Conservation (phyloP, 2,113 vertebrate genomes). For the Onychorhynchus coronatus region DNA sequence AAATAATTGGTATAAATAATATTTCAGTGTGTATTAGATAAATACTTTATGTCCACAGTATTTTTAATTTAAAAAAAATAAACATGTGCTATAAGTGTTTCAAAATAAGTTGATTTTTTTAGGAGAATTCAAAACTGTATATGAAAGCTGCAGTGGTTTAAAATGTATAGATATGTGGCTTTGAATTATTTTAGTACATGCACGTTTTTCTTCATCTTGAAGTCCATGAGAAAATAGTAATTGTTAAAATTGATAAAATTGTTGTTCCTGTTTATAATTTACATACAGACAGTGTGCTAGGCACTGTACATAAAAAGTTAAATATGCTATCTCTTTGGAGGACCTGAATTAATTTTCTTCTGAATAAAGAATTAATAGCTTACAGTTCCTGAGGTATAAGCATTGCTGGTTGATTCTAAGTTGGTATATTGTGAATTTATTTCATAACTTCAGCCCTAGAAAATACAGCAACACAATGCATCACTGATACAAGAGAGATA, state of each 20-base stretch:
- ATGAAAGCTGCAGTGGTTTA: neutral
- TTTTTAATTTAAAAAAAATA: neutral
- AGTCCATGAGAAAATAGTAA: neutral
- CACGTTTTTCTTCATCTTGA: neutral
- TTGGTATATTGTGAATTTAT: conserved; percentile 49
- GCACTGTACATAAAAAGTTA: neutral
- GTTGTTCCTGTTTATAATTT: neutral
- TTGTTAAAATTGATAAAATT: neutral
- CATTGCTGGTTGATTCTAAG: conserved; percentile 38
- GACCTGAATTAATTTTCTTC: conserved; percentile 46
- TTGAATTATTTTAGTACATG: neutral
- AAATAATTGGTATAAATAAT: neutral
- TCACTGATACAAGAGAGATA: conserved; percentile 69
- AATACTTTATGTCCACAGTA: neutral
- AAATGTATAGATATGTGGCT: neutral
- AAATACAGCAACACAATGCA: conserved; percentile 60
- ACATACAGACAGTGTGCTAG: neutral
- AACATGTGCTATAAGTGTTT: neutral
- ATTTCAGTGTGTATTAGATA: neutral
- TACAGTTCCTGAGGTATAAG: conserved; percentile 18
- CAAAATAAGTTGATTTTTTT: neutral
- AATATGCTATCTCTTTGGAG: neutral
- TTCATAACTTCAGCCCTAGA: conserved; percentile 50
- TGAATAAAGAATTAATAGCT: conserved; percentile 50
- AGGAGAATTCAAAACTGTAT: neutral